Evolutionary conservation across 2,797 vertebrate genomes (phyloP), one percentile per base, ranked within the genome.

Genomic region (Galagoides demidoff): DNA sequence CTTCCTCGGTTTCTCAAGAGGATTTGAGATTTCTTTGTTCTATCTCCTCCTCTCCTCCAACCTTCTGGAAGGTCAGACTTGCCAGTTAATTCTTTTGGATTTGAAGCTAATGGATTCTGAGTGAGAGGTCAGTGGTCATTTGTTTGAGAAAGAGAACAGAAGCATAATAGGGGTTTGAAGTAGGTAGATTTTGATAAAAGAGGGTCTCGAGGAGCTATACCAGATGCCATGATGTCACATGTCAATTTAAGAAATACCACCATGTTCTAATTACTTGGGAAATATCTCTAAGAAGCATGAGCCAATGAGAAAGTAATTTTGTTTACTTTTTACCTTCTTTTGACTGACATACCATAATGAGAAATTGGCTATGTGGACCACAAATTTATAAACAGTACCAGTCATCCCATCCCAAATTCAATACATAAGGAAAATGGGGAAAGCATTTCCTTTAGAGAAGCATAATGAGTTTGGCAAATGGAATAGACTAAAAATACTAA

Each of bases 11-110:
- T 97, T 61, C 34, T 94, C 31, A 86, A 90, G 64, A 89, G 5
- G 27, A 86, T 70, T 79, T 45, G 71, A 86, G 11, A 57, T 81
- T 37, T 57, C 37, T 84, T 88, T 90, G 23, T 95, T 94, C 71
- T 63, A 20, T 37, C 2, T 66, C 8, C 29, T n/a, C 25, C 22
- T 0, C 3, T 76, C 25, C 79, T 10, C 1, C 20, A 83, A 0
- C 2, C 11, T 86, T 31, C 16, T 43, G 43, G 74, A 89, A 93
- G 23, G 52, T 92, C 43, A 82, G 12, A 39, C 20, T 87, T 89
- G 4, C 22, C 43, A 68, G 66, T 68, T 89, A 86, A 87, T 96
- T 92, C 23, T 9, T 66, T 34, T 34, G 37, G 23, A 17, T 2
- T 66, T 78, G 13, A 16, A 85, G 27, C n/a, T 87, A 25, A 85